Evolutionary conservation across 2,113 vertebrate species (phyloP), one percentile per base, ranked within the genome.

Genomic region (Eptatretus burgeri): DNA sequence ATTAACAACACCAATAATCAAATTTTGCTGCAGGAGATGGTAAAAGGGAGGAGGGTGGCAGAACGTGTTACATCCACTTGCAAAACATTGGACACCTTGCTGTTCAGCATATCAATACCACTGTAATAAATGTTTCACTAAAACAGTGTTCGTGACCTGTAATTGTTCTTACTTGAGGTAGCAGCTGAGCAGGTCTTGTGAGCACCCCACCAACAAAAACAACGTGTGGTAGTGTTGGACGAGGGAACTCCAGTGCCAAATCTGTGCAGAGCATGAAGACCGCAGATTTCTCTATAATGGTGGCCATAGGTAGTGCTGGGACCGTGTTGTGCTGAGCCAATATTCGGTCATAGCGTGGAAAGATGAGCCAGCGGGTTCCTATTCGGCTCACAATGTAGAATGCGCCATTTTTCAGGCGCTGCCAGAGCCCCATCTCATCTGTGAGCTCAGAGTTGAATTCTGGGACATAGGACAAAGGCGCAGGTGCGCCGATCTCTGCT

Each of bases 251-350:
- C 70, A 98, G 76, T 0, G 93, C 93, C 73, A 93, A 66, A 64
- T 98, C 93, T 1, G 93, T 98, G 69, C 86, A 95, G 14, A 98
- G 79, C 89, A 98, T 93, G 89, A 89, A 98, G 52, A 98, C 76
- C 64, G 79, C 82, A 71, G 85, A 83, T 64, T 82, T 84, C 50
- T 93, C 85, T 51, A 98, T 83, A 73, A 98, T 73, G 64, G 93
- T 84, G 2, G 80, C 77, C 88, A 95, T 93, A 68, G 86, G 82
- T 62, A 76, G 77, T 52, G 76, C 74, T 0, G 85, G 82, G 66
- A 76, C 74, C 69, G 91, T 74, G 16, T 10, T 19, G 53, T 95
- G 69, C 66, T 85, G 86, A 74, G 77, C 79, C 82, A 98, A 86
- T 74, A 98, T 88, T 71, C 78, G 75, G 74, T 96, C 93, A 1